Base-by-base conservation (phyloP, 2,113 vertebrate species). In the Aplodontia rufa region DNA sequence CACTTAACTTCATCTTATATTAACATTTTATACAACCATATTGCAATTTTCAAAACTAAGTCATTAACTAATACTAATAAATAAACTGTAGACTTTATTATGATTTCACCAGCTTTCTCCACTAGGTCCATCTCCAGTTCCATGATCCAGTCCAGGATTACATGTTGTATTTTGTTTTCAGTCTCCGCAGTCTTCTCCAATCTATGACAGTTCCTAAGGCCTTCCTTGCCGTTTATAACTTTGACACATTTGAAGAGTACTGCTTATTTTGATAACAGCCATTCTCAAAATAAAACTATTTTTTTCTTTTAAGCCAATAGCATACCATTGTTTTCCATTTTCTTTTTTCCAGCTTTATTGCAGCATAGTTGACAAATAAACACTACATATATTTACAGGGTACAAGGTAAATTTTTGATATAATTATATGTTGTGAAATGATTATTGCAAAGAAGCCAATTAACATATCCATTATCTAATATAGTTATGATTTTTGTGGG, bases 281-380 rank as follows among this genome's bases (percentile, higher is more conserved):
- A 30, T 81, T 35, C 64, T 71, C 75, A n/a, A 51, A 85, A 91
- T 72, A 71, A 91, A 86, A 60, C 76, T 95, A 35, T 75, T 94
- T 87, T 91, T 90, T 83, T 84, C 35, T 88, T 92, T 90, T 80
- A 75, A 90, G 69, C 14, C 40, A 80, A 11, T 19, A 81, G 26
- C 12, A 30, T 10, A 8, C 62, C 51, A 71, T 53, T 87, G 32
- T 58, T 60, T 95, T 94, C 19, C 53, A 91, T 81, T 91, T 94
- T 87, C 30, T 88, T 71, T 76, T 53, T 42, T 53, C 13, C 3
- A 45, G 28, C 4, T 49, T 72, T 35, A 55, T 45, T 83, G 9
- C 49, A 75, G 30, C 58, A 51, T 49, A 75, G 76, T 49, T 87
- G 49, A 92, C 17, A 35, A 84, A 53, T 75, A 40, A 78, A 87